These are phyloP conservation scores for Penelope pileata DNA, from an alignment of 2,113 vertebrate genomes.

Conservation along the genomic window DNA sequence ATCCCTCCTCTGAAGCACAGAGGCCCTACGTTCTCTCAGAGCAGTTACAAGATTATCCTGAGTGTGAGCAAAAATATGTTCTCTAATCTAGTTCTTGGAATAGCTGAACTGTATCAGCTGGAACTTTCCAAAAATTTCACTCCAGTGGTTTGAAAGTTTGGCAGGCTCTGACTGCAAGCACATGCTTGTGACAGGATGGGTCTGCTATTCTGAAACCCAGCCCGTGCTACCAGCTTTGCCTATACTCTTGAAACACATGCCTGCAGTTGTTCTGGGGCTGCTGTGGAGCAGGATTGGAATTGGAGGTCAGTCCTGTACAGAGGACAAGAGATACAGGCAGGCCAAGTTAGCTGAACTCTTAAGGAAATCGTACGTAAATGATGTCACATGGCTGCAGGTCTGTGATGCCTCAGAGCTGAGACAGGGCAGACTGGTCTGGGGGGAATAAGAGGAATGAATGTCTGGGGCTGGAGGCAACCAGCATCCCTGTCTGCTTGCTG, in stretches of 20 bases:
- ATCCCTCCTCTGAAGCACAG: not conserved
- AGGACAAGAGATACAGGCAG: not conserved
- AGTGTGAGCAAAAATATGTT: not conserved
- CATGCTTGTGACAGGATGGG: constrained; percentile 11
- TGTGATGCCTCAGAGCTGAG: not conserved
- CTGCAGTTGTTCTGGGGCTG: not conserved
- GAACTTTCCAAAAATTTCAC: constrained; percentile 1
- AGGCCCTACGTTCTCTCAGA: not conserved
- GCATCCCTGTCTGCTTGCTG: not conserved
- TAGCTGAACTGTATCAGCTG: not conserved
- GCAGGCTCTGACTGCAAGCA: not conserved
- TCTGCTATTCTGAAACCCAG: not conserved
- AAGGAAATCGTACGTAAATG: not conserved
- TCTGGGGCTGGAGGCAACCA: not conserved
- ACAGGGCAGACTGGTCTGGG: not conserved
- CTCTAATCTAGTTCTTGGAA: constrained; percentile 32
- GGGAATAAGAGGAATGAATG: not conserved
- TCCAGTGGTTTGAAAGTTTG: not conserved
- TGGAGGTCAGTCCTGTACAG: not conserved
- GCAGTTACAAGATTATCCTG: not conserved
- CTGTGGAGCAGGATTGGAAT: not conserved
- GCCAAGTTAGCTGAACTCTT: not conserved
- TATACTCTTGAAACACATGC: not conserved
- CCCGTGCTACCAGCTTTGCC: constrained; percentile 24
- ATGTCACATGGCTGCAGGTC: not conserved